A percentile compares a stretch with the other conserved stretches of the same genome.
Conservation (phyloP, 2,888 invertebrate genomes). For the Tanaodytes sp. region DNA sequence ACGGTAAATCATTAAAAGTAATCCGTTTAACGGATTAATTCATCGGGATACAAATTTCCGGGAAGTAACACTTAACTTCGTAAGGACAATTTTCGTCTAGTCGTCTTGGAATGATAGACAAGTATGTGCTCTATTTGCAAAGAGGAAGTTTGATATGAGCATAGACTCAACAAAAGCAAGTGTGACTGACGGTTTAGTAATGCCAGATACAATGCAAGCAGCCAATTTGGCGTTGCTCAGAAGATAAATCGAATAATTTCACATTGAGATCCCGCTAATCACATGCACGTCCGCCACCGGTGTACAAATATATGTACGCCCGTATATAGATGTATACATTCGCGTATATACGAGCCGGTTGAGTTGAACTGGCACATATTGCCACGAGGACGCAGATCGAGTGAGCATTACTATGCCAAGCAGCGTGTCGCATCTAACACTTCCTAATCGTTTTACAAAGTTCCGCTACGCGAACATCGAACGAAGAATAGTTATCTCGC, state of each 20-base stretch:
- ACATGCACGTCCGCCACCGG: constrained; percentile 37
- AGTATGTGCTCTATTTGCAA: constrained; percentile 19
- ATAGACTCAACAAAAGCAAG: constrained; percentile 30
- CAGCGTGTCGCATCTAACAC: constrained; percentile 51
- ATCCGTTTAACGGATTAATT: constrained; percentile 18
- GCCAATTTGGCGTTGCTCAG: constrained; percentile 16
- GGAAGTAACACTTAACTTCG: constrained; percentile 22
- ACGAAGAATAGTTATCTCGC: constrained; percentile 33
- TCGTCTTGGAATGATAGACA: constrained; percentile 26
- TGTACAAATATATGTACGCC: constrained; percentile 12
- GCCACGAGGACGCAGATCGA: constrained; percentile 27
- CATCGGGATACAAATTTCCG: constrained; percentile 21
- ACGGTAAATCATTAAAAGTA: background rate
- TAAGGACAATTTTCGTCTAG: constrained; percentile 22
- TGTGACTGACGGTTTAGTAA: constrained; percentile 37
- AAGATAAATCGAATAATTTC: constrained; percentile 52
- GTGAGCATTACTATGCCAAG: constrained; percentile 55
- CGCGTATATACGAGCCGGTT: background rate
- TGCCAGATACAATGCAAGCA: constrained; percentile 23
- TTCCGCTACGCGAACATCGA: constrained; percentile 23
- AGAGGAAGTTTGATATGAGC: constrained; percentile 34
- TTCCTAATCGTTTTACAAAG: constrained; percentile 56
- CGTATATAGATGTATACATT: background rate
- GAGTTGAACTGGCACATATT: constrained; percentile 28
- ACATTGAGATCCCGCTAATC: constrained; percentile 46